Conservation (phyloP, 2,888 invertebrate species). For the Altica lythri region DNA sequence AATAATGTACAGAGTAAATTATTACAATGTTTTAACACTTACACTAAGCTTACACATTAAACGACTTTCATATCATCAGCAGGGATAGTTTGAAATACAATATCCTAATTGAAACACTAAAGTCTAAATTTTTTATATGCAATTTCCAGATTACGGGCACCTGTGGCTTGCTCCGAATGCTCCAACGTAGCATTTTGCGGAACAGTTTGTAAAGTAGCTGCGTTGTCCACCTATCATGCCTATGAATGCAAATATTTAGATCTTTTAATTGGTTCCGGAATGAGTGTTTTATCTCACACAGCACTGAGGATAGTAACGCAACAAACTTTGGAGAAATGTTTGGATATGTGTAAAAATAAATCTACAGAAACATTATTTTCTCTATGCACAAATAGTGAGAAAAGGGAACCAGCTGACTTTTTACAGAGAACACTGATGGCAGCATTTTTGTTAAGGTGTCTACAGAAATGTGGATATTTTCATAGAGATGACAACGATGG, state of each 20-base stretch:
- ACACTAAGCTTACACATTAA: too few relatives aligned
- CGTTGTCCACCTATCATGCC: conserved; percentile 70
- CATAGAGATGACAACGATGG: conserved; percentile 43
- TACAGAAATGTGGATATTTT: conserved; percentile 72
- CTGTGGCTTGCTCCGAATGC: conserved; percentile 74
- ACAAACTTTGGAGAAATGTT: conserved; percentile 60
- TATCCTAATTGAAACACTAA: too few relatives aligned
- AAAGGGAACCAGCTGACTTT: conserved; percentile 69
- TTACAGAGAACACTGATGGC: conserved; percentile 79
- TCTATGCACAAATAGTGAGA: conserved; percentile 68
- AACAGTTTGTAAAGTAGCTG: conserved; percentile 66
- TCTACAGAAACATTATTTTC: conserved; percentile 62
- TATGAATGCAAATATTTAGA: conserved; percentile 78
- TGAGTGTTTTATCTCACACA: conserved; percentile 78
- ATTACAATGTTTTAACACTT: too few relatives aligned
- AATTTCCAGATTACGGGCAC: conserved; percentile 65
- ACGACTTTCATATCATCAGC: too few relatives aligned
- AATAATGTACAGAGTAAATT: too few relatives aligned
- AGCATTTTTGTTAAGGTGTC: conserved; percentile 71
- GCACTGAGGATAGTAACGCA: conserved; percentile 80
- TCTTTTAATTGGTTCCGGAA: conserved; percentile 74
- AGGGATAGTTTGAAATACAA: too few relatives aligned
- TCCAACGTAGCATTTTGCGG: conserved; percentile 79
- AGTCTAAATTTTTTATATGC: too few relatives aligned
- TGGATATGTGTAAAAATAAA: conserved; percentile 59